Conservation (phyloP, 2,888 invertebrate species). For the Drosophila anceps region DNA sequence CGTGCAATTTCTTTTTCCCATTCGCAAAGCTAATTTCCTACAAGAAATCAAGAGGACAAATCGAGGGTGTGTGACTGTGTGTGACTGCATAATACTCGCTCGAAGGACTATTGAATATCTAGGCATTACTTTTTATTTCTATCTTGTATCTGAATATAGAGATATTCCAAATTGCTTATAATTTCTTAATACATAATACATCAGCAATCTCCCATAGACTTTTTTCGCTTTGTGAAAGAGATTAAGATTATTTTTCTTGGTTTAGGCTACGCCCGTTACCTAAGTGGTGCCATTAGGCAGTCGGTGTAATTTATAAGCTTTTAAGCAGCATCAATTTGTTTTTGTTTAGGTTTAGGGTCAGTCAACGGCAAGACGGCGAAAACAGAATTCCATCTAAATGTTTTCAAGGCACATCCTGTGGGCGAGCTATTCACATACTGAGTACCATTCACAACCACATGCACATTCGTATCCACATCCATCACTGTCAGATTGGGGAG, state of each 20-base stretch:
- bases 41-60: not conserved
- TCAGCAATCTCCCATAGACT: not conserved
- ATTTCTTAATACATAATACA: too few species aligned
- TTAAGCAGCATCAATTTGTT: conserved; percentile 29
- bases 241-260: not conserved
- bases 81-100: conserved; percentile 5
- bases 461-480: conserved; percentile 38
- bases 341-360: conserved; percentile 23
- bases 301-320: conserved; percentile 35
- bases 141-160: too few species aligned
- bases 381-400: conserved; percentile 13
- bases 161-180: too few species aligned
- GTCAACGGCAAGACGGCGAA: conserved; percentile 10
- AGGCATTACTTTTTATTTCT: not conserved
- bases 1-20: conserved; percentile 5
- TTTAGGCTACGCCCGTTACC: not conserved
- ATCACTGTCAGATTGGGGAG: conserved; percentile 49
- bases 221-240: not conserved
- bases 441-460: conserved; percentile 6
- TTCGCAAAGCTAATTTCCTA: not conserved
- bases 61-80: not conserved
- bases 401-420: conserved; percentile 32
- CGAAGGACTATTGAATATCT: not conserved
- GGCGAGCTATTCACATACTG: conserved; percentile 7
- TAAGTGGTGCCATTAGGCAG: conserved; percentile 24